Evolutionary conservation across 2,797 vertebrate species (phyloP), one percentile per base, ranked within the genome.

Genomic region (Meriones psammophilus): DNA sequence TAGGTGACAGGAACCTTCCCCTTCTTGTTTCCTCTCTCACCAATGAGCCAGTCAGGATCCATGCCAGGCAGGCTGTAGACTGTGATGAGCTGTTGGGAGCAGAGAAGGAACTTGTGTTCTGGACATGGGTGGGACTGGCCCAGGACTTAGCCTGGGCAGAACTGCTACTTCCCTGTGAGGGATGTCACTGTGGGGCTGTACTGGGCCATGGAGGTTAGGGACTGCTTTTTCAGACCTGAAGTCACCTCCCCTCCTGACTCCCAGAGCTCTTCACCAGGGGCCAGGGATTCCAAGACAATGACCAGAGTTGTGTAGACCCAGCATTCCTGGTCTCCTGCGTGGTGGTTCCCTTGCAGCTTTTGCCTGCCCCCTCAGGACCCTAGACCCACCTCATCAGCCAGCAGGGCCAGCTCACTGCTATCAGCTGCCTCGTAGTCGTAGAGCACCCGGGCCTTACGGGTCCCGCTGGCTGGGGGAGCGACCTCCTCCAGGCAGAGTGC

Each of bases 1-100:
- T 99, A 99, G 90, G 99, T 99, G 96, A 99, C 99, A 0, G 99
- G 99, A 96, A 99, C 99, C 97, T 99, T 99, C 94, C 99, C 99
- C 97, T 99, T 99, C 98, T 99, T 99, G 98, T 99, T 99, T 78
- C 99, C 99, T 94, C 99, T 98, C 98, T 99, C 99, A 80, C 99
- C 99, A 26, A 99, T 97, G 96, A 99, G 99, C 99, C 99, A 99
- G 97, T 99, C 99, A 0, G 99, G 99, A 95, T 99, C 99, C 99
- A 99, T 99, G 88, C 99, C 99, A 0, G 99, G 99, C 96, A 99
- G 98, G 46, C 99, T 99, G 98, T 99, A 99, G 97, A 99, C 99
- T 0, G 99, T 99, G 97, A 99, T 99, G 94, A 99, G 98, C 99
- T 99, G 98, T 8, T 90, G 60, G 54, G 39, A 95, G 93, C 93